These are phyloP conservation scores for Onychostoma macrolepis DNA, from an alignment of 2,113 vertebrate species.

Conservation along the genomic window DNA sequence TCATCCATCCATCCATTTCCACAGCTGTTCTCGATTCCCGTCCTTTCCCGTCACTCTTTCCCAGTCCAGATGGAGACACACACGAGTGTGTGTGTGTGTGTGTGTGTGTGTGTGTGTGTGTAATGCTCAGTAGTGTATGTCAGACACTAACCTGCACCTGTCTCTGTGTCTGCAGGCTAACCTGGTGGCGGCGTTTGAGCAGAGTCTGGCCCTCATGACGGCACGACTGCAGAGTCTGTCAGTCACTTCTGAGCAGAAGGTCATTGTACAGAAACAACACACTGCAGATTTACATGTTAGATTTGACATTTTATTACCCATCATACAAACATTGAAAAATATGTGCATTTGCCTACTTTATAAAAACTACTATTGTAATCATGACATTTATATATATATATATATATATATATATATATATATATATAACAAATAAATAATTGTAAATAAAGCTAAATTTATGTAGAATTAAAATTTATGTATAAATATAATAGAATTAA, in stretches of 20 bases:
- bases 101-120: constrained; percentile 41
- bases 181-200: constrained; percentile 94
- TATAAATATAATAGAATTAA: no score
- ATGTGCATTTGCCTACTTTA: no score
- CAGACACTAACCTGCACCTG: constrained; percentile 37
- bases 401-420: no score
- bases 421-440: no score
- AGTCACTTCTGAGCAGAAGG: constrained; percentile 91
- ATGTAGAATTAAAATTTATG: no score
- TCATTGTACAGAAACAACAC: constrained; percentile 53
- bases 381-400: no score
- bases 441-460: no score
- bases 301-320: no score
- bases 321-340: no score
- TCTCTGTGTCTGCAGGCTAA: constrained; percentile 82
- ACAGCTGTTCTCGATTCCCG: constrained; percentile 57
- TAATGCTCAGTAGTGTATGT: not conserved
- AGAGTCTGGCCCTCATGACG: constrained; percentile 95
- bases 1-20: constrained; percentile 49
- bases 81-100: constrained; percentile 34
- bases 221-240: constrained; percentile 93
- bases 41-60: constrained; percentile 44
- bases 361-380: no score
- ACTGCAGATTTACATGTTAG: not conserved
- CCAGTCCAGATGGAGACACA: constrained; percentile 55